phyloP scores from a whole-genome alignment of 1,140 invertebrate genomes.

The Pectinophora gossypiella region DNA sequence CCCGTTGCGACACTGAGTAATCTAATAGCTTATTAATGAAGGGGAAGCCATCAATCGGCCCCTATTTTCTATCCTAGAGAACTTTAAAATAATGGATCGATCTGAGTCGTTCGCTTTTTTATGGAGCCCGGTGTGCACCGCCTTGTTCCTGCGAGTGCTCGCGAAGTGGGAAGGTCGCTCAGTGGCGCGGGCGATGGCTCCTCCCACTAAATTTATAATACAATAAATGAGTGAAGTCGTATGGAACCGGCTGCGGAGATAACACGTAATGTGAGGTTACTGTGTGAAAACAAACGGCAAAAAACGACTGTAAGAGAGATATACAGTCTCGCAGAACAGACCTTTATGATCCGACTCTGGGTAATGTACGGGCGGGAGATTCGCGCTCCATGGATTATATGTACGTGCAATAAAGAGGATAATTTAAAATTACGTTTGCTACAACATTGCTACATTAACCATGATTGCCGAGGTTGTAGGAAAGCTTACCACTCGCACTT shows the following conservation, averaged over 20 bases:
- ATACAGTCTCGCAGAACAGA: slow-evolving; percentile 40
- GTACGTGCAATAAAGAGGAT: slow-evolving; percentile 55
- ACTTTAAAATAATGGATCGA: slow-evolving; percentile 60
- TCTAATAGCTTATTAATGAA: slow-evolving; percentile 74
- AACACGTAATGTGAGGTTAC: slow-evolving; percentile 57
- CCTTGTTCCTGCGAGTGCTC: slow-evolving; percentile 47
- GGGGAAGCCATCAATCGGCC: slow-evolving; percentile 60
- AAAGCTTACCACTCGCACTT: slow-evolving; percentile 17
- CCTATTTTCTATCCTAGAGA: slow-evolving; percentile 69
- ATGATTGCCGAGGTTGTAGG: slow-evolving; percentile 18
- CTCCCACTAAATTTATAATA: slow-evolving; percentile 70
- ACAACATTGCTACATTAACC: slow-evolving; percentile 41
- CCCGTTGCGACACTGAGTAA: slow-evolving; percentile 59
- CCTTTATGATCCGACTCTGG: slow-evolving; percentile 51
- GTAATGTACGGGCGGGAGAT: slow-evolving; percentile 52
- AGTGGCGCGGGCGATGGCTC: slow-evolving; percentile 42
- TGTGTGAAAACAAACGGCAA: slow-evolving; percentile 64
- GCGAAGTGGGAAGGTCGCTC: slow-evolving; percentile 53
- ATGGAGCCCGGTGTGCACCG: slow-evolving; percentile 39
- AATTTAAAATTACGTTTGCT: slow-evolving; percentile 55
- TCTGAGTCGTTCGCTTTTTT: slow-evolving; percentile 49
- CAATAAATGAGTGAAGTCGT: slow-evolving; percentile 64
- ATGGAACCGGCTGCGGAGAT: slow-evolving; percentile 48
- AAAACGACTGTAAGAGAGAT: slow-evolving; percentile 48
- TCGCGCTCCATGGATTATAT: slow-evolving; percentile 50